phyloP scores from a whole-genome alignment of 2,113 vertebrate species.

The Cephalophus harveyi region DNA sequence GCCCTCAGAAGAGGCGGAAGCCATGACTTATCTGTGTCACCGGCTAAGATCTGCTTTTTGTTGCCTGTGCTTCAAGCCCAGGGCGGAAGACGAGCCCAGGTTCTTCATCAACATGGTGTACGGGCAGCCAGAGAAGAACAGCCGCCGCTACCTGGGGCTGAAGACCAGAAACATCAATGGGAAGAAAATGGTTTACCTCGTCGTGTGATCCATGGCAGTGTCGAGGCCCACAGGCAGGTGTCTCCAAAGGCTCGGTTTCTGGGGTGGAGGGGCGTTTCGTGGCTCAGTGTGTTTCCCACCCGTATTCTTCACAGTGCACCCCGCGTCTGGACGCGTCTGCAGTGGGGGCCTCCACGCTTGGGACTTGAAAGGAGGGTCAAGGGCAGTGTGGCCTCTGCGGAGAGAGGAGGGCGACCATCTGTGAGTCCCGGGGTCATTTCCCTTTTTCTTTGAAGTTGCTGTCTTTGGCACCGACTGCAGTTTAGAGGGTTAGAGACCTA shows the following conservation, averaged over 20 bases:
- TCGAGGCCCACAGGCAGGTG: neutral
- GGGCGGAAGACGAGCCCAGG: neutral
- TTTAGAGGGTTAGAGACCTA: neutral
- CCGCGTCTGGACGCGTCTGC: rapidly evolving
- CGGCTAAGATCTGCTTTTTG: neutral
- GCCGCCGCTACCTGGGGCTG: conserved; percentile 53
- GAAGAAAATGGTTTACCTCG: conserved; percentile 72
- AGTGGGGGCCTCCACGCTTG: neutral
- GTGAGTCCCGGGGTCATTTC: neutral
- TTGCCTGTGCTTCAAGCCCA: neutral
- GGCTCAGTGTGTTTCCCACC: neutral
- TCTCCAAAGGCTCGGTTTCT: neutral
- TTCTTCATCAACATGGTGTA: conserved; percentile 51
- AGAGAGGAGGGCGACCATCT: neutral
- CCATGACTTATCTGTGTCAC: conserved; percentile 43
- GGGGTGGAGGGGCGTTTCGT: no score
- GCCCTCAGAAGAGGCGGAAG: conserved; percentile 70
- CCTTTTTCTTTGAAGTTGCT: rapidly evolving
- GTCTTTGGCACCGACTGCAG: neutral
- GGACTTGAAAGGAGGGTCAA: neutral
- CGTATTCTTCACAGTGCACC: rapidly evolving
- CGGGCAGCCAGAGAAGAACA: conserved; percentile 52
- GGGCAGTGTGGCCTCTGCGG: rapidly evolving
- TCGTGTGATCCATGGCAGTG: conserved; percentile 42
- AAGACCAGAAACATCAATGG: conserved; percentile 72